Base-by-base conservation (phyloP, 2,888 invertebrate species). In the Odontocerum albicorne region DNA sequence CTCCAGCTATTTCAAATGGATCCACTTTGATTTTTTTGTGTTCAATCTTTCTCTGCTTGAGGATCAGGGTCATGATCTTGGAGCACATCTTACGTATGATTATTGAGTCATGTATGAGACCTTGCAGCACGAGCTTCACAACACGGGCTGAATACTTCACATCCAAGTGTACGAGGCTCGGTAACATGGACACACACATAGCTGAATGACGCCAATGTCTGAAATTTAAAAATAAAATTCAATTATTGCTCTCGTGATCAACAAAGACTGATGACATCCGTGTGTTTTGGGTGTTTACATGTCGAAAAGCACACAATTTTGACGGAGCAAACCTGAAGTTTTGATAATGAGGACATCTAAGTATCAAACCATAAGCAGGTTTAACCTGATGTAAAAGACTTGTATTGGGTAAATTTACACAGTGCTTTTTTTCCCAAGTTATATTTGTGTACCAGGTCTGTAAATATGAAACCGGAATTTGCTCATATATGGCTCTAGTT, bases 161-260 rank as follows among this genome's bases (percentile, higher is more conserved):
- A 67, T 90, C 87, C 1, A 85, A 78, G 58, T 92, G 86, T 1
- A 90, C 82, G 53, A 92, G 75, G 64, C 84, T 79, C 1, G 82
- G 80, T 6, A 94, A 72, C 72, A 93, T 83, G 59, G 83, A 82
- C 68, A 91, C 81, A 0, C 87, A 87, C 69, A 92, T 81, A 61
- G 86, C 81, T 45, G 87, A 80, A 61, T 91, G 90, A 42, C 92
- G 83, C 95, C 95, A 94, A 67, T 90, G 90, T 16, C 88, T 87
- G 65, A 40, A 71, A 65, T 45, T 65, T 39, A 20, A 53, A 38
- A 8, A 36, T 13, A 49, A 20, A 21, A 13, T 31, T n/a, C 8
- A 20, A 16, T 4, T 20, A 10, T n/a, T 7, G 15, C 21, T 38
- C 16, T 16, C 17, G 38, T 16, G n/a, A 7, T 3, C 6, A 38